These are phyloP conservation scores for Malacoraja senta DNA, from an alignment of 2,797 vertebrate species.

Conservation along the genomic window DNA sequence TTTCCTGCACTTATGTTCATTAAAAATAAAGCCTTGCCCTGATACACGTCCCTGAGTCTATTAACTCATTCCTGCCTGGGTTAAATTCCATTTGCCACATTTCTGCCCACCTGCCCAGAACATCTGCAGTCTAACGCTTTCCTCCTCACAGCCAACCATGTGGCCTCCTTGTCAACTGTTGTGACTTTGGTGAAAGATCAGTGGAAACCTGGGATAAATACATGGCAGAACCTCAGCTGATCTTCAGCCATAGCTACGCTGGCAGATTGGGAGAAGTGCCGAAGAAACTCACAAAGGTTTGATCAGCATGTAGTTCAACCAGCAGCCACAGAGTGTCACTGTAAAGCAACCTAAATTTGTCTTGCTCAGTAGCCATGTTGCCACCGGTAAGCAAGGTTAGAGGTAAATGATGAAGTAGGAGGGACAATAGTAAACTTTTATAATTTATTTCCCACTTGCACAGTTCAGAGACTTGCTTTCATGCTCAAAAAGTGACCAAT, in stretches of 20 bases:
- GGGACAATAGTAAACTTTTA: not conserved
- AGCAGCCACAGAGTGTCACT: not conserved
- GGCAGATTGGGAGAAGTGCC: not conserved
- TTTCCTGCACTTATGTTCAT: too few species aligned
- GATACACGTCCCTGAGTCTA: too few species aligned
- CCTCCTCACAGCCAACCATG: too few species aligned
- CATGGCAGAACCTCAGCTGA: not conserved
- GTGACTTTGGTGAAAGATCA: not conserved
- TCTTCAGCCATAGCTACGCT: not conserved
- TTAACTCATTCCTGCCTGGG: too few species aligned
- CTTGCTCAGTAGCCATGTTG: slow-evolving; percentile 2
- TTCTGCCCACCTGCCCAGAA: too few species aligned
- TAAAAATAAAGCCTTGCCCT: too few species aligned
- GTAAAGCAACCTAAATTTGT: not conserved
- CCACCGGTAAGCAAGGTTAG: not conserved
- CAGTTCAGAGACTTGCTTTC: not conserved
- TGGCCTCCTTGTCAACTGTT: not conserved
- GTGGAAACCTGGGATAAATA: not conserved
- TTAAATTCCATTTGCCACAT: too few species aligned
- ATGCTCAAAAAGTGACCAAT: too few species aligned
- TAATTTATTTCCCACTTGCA: not conserved
- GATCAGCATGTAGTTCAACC: not conserved
- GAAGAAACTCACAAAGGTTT: not conserved
- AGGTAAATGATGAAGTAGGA: not conserved
- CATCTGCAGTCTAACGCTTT: too few species aligned